These are phyloP conservation scores for Corythornis vintsioides DNA, from an alignment of 2,113 vertebrate species.

Conservation along the genomic window DNA sequence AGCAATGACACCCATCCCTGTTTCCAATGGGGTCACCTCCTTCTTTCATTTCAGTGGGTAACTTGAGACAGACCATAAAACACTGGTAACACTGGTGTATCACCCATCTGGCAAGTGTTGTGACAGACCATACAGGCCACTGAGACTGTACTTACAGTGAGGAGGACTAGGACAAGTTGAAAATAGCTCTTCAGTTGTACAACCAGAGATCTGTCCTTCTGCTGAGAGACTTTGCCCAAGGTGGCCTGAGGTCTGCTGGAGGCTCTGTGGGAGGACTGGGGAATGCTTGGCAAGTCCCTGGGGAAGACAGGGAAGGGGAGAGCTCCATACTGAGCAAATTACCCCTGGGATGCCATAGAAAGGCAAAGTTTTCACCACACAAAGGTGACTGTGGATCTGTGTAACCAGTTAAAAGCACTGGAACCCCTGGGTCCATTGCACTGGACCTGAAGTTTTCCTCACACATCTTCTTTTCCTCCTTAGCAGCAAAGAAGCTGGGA, in stretches of 20 bases:
- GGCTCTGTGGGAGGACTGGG: neutral
- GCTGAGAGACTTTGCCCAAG: neutral
- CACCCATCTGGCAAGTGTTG: neutral
- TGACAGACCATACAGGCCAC: neutral
- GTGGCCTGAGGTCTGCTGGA: neutral
- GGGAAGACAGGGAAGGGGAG: neutral
- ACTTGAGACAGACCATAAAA: neutral
- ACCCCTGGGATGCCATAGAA: neutral
- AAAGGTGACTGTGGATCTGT: neutral
- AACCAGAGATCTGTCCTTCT: neutral
- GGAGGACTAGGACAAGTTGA: neutral
- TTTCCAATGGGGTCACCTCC: neutral
- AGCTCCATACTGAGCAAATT: neutral
- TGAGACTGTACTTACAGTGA: neutral
- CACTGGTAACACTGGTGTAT: neutral
- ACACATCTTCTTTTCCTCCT: neutral
- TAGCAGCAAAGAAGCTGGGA: neutral
- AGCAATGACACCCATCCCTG: neutral
- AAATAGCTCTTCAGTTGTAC: neutral
- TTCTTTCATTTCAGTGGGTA: neutral
- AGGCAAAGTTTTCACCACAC: neutral
- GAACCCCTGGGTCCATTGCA: neutral
- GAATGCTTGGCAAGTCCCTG: neutral
- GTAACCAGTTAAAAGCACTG: neutral
- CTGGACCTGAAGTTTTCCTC: neutral